Base-by-base conservation (phyloP, 2,888 invertebrate genomes). In the Cephus nigrinus region DNA sequence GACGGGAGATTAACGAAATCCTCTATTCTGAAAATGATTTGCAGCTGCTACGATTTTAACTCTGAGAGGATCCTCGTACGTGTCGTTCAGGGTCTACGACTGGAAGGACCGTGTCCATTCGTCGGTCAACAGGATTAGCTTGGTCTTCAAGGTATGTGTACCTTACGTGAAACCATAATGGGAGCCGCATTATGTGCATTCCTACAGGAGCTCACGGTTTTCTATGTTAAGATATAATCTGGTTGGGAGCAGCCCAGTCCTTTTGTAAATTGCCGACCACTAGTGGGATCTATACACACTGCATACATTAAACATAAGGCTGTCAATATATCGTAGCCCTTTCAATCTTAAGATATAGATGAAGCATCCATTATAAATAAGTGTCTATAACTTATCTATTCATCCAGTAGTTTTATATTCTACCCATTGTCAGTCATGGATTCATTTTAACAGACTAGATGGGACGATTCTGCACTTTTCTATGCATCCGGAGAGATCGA, bases 401-500 rank as follows among this genome's bases (percentile, higher is more conserved):
- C 23, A 2, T 55, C 9, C 23, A 55, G 23, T 55, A 15, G 55
- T 1, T 55, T 55, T 23, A 9, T 2, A 23, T 23, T 55, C 55
- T 55, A 55, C 23, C 23, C 15, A 55, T 55, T 55, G 55, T 55
- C 9, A 55, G 55, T 55, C 23, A 55, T 55, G 23, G 5, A 55
- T 55, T 9, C 55, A 9, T 55, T 55, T 55, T 55, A 55, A 32
- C 93, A 97, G 95, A 98, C 98, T 12, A 94, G 95, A 86, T 97
- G 97, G 92, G 97, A 97, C 89, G 97, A 98, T 89, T 98, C 98
- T 12, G 97, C 97, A 3, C 92, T 98, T 80, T 97, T 98, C 90
- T 98, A 98, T 90, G 98, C 98, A 5, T 97, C 97, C 85, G 98
- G 98, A 32, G 97, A 97, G 89, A 96, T 96, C 75, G 95, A 96